These are phyloP conservation scores for Quadroppia sp. DNA, from an alignment of 2,888 invertebrate species.

Conservation along the genomic window DNA sequence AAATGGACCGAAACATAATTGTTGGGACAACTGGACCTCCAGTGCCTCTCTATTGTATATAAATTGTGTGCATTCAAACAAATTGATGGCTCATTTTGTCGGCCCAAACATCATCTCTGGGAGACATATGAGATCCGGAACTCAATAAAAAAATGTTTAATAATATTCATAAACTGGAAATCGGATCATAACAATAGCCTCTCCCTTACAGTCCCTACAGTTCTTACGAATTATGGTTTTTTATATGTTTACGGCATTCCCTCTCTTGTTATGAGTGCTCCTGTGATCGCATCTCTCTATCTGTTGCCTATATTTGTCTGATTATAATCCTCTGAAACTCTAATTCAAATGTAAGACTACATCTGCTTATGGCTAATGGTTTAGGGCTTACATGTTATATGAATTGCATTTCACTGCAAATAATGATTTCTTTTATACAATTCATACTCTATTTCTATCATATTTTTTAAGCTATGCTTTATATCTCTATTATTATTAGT, in stretches of 20 bases:
- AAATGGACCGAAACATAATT: constrained; percentile 30
- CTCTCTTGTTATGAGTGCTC: neutral
- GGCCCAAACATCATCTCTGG: neutral
- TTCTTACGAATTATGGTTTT: neutral
- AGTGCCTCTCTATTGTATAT: constrained; percentile 3
- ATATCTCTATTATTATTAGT: constrained; percentile 1
- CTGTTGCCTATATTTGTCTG: constrained; percentile 4
- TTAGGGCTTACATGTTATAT: neutral
- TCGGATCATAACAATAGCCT: constrained; percentile 20
- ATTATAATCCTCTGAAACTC: constrained; percentile 24
- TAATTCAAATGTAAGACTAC: neutral
- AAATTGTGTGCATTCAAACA: neutral
- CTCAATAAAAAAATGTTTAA: constrained; percentile 34
- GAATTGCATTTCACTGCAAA: neutral
- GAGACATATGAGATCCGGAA: constrained; percentile 28
- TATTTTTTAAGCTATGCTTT: neutral
- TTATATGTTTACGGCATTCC: neutral
- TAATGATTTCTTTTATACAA: too few species aligned
- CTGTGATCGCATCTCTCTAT: neutral
- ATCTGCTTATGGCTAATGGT: neutral
- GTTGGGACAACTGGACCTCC: constrained; percentile 16
- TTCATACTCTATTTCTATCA: too few species aligned
- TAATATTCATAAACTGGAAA: constrained; percentile 25
- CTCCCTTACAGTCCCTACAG: neutral
- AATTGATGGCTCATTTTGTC: constrained; percentile 32